Evolutionary conservation across 2,888 invertebrate species (phyloP).

Genomic region (Cantharis rustica): DNA sequence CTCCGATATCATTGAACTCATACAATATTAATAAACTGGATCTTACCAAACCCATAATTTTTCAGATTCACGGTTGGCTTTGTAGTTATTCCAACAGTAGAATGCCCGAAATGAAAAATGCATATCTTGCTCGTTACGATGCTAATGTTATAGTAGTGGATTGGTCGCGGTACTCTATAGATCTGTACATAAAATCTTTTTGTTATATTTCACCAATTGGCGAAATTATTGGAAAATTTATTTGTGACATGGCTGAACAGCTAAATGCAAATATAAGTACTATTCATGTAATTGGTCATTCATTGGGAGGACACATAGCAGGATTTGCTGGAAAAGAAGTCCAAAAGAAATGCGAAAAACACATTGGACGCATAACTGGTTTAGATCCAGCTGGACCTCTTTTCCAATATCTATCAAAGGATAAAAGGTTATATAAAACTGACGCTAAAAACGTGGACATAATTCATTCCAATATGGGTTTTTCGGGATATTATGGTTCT

Average conservation of each 20-base stretch:
- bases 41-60: not conserved
- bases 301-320: constrained; percentile 5
- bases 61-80: constrained; percentile 13
- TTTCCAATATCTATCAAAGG: not conserved
- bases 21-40: not conserved
- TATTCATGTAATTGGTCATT: constrained; percentile 6
- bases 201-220: constrained; percentile 4
- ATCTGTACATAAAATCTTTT: not conserved
- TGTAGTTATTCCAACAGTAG: not conserved
- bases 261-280: not conserved
- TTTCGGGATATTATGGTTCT: not conserved
- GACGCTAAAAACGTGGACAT: constrained; percentile 7
- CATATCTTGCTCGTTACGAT: constrained; percentile 8
- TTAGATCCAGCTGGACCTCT: constrained; percentile 15
- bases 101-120: constrained; percentile 8
- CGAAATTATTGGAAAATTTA: not conserved
- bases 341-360: not conserved
- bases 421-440: not conserved
- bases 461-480: constrained; percentile 3
- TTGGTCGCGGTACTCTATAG: constrained; percentile 1
- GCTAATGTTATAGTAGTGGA: constrained; percentile 11
- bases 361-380: not conserved
- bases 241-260: not conserved
- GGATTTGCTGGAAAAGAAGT: constrained; percentile 2
- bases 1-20: not conserved